A percentile compares a stretch with the other conserved stretches of the same genome.
Evolutionary conservation across 2,797 vertebrate genomes (phyloP).

Genomic region (Siniperca undulata): DNA sequence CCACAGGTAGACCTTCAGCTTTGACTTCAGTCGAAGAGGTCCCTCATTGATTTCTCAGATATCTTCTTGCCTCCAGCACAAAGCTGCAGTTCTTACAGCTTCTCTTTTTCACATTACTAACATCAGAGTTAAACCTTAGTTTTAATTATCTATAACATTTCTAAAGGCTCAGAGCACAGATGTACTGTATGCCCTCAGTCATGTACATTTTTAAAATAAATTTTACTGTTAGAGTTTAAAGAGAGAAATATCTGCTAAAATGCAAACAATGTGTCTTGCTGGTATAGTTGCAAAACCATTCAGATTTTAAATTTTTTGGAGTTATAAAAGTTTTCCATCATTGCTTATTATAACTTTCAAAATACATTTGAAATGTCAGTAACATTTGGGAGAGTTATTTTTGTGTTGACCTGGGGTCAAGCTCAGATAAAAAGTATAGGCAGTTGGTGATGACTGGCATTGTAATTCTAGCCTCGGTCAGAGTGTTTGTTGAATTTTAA

Average conservation of each 20-base stretch:
- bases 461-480: constrained; percentile 29
- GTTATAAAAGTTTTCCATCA: not conserved
- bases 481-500: constrained; percentile 19
- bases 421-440: not conserved
- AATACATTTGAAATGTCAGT: not conserved
- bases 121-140: constrained; percentile 7
- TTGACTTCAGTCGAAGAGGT: constrained; percentile 32
- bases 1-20: constrained; percentile 48
- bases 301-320: not conserved
- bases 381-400: not conserved
- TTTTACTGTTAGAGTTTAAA: not conserved
- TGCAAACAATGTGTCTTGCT: not conserved
- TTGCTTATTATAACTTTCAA: not conserved
- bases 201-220: not conserved
- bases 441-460: constrained; percentile 1
- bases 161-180: not conserved
- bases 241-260: not conserved
- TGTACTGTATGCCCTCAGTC: not conserved
- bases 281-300: not conserved
- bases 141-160: constrained; percentile 14
- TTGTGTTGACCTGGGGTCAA: constrained; percentile 17
- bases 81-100: constrained; percentile 6
- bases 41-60: constrained; percentile 21
- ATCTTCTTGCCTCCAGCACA: constrained; percentile 20
- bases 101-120: not conserved